These are phyloP conservation scores for Peromyscus attwateri DNA, from an alignment of 2,797 vertebrate species.

Conservation along the genomic window DNA sequence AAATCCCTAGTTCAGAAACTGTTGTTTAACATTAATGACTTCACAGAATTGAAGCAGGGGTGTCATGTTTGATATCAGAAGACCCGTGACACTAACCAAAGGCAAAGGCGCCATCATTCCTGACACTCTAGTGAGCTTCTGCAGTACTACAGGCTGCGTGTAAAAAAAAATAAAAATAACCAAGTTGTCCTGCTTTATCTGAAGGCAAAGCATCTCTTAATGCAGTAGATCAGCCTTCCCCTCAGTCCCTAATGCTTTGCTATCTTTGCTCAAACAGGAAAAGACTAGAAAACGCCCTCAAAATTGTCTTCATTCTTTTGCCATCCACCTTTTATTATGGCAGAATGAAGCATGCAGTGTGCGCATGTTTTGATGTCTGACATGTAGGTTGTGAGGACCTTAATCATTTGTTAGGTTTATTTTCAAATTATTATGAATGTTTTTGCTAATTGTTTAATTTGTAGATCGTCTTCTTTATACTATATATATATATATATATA, in stretches of 20 bases:
- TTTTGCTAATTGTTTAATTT: constrained; percentile 38
- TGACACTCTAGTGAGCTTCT: background rate
- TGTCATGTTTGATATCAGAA: constrained; percentile 60
- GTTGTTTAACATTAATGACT: constrained; percentile 70
- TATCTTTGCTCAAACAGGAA: constrained; percentile 24
- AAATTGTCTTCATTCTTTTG: constrained; percentile 25
- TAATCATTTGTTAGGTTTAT: constrained; percentile 38
- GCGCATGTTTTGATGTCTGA: background rate
- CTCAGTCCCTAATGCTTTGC: background rate
- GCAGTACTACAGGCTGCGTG: background rate
- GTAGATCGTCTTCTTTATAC: background rate
- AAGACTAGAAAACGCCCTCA: constrained; percentile 41
- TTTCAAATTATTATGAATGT: constrained; percentile 39
- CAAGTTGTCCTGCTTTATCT: background rate
- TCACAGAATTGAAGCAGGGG: constrained; percentile 48
- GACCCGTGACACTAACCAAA: constrained; percentile 48
- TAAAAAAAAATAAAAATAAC: background rate
- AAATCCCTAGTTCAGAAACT: constrained; percentile 62
- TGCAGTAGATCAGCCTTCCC: background rate
- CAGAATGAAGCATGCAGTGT: background rate
- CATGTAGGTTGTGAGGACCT: background rate
- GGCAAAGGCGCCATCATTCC: background rate
- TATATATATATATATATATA: background rate
- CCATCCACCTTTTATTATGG: background rate
- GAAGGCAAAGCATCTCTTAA: background rate